Base-by-base conservation (phyloP, 2,888 invertebrate species). In the Itoplectis maculator region DNA sequence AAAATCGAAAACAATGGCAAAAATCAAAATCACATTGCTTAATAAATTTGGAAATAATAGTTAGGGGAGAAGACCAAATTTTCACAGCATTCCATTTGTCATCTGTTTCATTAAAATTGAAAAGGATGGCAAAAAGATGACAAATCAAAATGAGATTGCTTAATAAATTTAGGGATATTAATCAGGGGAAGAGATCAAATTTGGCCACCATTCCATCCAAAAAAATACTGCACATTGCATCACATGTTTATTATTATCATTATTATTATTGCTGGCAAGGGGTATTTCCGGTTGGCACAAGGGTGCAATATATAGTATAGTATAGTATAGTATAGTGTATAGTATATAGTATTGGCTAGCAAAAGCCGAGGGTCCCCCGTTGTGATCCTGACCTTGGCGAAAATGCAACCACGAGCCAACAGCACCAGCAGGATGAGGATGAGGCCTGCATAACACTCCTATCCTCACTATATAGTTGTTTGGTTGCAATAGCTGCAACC, bases 231-330 rank as follows among this genome's bases (percentile, higher is more conserved):
- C 63, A 29, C 23, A 78, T 54, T 59, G 56, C 56, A 42, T 70
- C 70, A 59, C 54, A 56, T 47, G 54, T n/a, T n/a, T n/a, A n/a
- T n/a, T n/a, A n/a, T n/a, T n/a, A n/a, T n/a, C 61, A 65, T 80
- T 63, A 54, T n/a, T n/a, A n/a, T n/a, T 79, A 79, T 82, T 82
- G 66, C 72, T 82, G 79, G 79, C 82, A 70, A 75, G 75, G 61
- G 35, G 65, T 59, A 76, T 66, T 79, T 82, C 72, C 79, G 82
- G 74, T 82, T 82, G 76, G 76, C 79, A 79, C 51, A 47, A 63
- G 35, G 59, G 18, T 15, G 49, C 35, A 35, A 74, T 15, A 5
- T 37, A 18, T n/a, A n/a, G n/a, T n/a, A n/a, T n/a, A n/a, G n/a
- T n/a, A n/a, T n/a, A n/a, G n/a, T n/a, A n/a, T n/a, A n/a, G n/a